Percentiles rank a stretch among this genome's conserved stretches.
phyloP scores from a whole-genome alignment of 2,888 invertebrate genomes.

The Nymphalis urticae region DNA sequence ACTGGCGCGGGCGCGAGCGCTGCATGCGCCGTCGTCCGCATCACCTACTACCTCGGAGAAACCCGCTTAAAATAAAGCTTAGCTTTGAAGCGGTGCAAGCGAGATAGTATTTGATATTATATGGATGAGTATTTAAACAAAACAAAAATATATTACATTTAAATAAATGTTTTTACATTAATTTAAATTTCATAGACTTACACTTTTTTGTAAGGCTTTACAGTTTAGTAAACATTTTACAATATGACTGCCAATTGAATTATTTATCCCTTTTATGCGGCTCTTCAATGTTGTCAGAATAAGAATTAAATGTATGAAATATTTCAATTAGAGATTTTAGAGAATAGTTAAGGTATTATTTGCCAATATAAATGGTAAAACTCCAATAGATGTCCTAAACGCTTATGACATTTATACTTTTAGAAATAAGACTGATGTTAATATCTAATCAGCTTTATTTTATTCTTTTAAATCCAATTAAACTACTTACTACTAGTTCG shows the following conservation, averaged over 20 bases:
- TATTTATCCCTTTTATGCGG: slow-evolving; percentile 25
- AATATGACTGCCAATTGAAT: slow-evolving; percentile 33
- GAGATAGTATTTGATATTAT: slow-evolving; percentile 16
- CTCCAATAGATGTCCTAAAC: slow-evolving; percentile 37
- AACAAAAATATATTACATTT: slow-evolving; percentile 8
- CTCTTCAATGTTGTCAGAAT: slow-evolving; percentile 19
- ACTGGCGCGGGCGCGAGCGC: slow-evolving; percentile 73
- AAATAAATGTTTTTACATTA: slow-evolving; percentile 10
- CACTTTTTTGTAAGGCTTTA: slow-evolving; percentile 27
- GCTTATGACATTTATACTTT: slow-evolving; percentile 41
- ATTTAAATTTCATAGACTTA: slow-evolving; percentile 24
- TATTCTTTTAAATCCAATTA: slow-evolving; percentile 27
- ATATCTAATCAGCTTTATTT: slow-evolving; percentile 45
- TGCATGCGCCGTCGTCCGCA: slow-evolving; percentile 59
- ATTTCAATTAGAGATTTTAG: slow-evolving; percentile 30
- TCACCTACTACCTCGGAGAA: slow-evolving; percentile 49
- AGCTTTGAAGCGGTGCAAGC: slow-evolving; percentile 22
- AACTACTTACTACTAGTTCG: slow-evolving; percentile 12
- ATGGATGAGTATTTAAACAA: slow-evolving; percentile 4
- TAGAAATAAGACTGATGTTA: slow-evolving; percentile 51
- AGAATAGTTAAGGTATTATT: slow-evolving; percentile 31
- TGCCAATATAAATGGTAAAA: slow-evolving; percentile 32
- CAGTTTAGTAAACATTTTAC: slow-evolving; percentile 25
- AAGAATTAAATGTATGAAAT: slow-evolving; percentile 22
- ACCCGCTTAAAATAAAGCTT: slow-evolving; percentile 44